Base-by-base conservation (phyloP, 1,140 invertebrate species). In the Drosophila lowei region DNA sequence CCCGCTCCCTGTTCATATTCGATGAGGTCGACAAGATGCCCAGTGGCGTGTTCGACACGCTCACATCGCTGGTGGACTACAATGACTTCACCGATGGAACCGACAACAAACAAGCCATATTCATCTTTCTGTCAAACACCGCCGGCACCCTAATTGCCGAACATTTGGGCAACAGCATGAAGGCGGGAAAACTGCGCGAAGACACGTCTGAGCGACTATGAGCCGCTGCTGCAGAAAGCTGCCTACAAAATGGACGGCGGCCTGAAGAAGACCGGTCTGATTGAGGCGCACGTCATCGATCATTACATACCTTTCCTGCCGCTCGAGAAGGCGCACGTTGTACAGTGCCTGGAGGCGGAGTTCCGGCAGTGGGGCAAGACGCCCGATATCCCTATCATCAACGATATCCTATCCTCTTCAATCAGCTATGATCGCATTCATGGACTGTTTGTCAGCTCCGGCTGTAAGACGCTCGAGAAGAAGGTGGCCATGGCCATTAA, bases 21-120 rank as follows among this genome's bases (percentile, higher is more conserved):
- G 98, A 99, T 93, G 98, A 99, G 93, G 95, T 99, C 6, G 97
- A 99, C 91, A 98, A 98, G 92, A 97, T 99, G 93, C 96, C 97
- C 7, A 89, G 93, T 16, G 95, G 95, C 13, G 89, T 99, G 9
- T 93, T 99, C 15, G 96, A 99, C 91, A 93, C 93, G 11, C 93
- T 99, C 18, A 96, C 96, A 89, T 96, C 97, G 11, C 96, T 98
- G 90, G 89, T 99, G n/a, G 98, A 99, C 92, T 96, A 97, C 85
- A 93, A 97, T 91, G 92, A 93, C 50, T 80, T 90, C 54, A 92
- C 96, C 1, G 92, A 94, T 78, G 93, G 93, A 13, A 89, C 94
- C 2, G 93, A 95, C 84, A 95, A 93, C 75, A 94, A 94, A 58
- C 95, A 95, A 83, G 92, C 95, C 15, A 95, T 98, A 44, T 99